These are phyloP conservation scores for Drosophila asahinai DNA, from an alignment of 1,140 invertebrate genomes.

Conservation along the genomic window DNA sequence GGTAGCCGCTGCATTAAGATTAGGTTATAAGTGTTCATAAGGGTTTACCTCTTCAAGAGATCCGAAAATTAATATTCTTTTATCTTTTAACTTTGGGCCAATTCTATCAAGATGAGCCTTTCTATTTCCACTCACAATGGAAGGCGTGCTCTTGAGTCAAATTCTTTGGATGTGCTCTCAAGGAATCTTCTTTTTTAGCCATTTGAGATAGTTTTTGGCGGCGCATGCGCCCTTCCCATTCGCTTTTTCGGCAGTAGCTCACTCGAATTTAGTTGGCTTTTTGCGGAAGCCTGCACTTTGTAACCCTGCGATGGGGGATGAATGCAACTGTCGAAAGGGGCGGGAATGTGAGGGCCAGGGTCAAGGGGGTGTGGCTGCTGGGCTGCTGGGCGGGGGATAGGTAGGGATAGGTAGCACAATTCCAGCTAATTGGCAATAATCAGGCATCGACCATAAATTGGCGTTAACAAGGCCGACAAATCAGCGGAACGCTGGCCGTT, in stretches of 20 bases:
- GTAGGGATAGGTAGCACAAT: slow-evolving; percentile 51
- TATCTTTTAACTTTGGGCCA: neutral
- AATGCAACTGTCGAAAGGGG: slow-evolving; percentile 39
- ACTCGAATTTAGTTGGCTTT: slow-evolving; percentile 47
- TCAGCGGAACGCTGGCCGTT: slow-evolving; percentile 50
- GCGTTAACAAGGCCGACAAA: slow-evolving; percentile 73
- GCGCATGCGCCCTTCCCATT: slow-evolving; percentile 22
- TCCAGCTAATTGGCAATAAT: slow-evolving; percentile 76
- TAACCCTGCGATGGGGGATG: slow-evolving; percentile 41
- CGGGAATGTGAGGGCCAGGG: neutral
- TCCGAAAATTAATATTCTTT: too few relatives aligned
- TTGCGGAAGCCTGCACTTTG: slow-evolving; percentile 26
- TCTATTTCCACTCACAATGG: slow-evolving; percentile 8
- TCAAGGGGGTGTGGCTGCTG: neutral
- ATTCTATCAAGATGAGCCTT: too few relatives aligned
- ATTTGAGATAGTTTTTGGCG: slow-evolving; percentile 36
- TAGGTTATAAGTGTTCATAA: too few relatives aligned
- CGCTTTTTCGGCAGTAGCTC: slow-evolving; percentile 33
- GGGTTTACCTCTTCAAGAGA: too few relatives aligned
- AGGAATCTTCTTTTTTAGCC: neutral
- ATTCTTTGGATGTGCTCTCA: neutral
- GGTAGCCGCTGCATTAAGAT: too few relatives aligned
- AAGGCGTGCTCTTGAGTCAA: slow-evolving; percentile 20
- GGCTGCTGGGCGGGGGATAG: neutral
- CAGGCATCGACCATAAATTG: slow-evolving; percentile 72